Evolutionary conservation across 2,113 vertebrate genomes (phyloP).

Genomic region (Sciurus niger): DNA sequence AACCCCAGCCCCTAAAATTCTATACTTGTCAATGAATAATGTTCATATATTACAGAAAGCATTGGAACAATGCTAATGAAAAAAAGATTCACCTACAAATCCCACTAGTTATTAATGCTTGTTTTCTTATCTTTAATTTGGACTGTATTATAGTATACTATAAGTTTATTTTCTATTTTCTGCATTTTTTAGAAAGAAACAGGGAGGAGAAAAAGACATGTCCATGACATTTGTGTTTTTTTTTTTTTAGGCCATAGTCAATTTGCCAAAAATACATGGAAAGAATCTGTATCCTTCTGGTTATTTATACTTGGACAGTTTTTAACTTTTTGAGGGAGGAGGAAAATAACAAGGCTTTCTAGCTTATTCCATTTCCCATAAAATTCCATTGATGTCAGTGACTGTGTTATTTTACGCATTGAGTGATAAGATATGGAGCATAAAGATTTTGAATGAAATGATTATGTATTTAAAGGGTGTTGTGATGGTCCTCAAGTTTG

Average conservation of each 20-base stretch:
- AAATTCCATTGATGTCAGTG: constrained; percentile 37
- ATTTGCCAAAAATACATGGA: background rate
- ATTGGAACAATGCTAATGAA: constrained; percentile 64
- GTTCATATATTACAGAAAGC: constrained; percentile 52
- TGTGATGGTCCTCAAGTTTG: background rate
- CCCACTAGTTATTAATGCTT: constrained; percentile 55
- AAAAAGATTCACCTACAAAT: constrained; percentile 70
- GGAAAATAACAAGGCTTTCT: constrained; percentile 19
- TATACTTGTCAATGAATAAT: background rate
- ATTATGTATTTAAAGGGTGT: background rate
- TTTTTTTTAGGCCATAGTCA: constrained; percentile 71
- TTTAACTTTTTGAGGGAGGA: constrained; percentile 35
- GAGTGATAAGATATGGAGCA: background rate
- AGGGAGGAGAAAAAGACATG: constrained; percentile 45
- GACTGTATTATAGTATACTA: background rate
- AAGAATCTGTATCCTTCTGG: background rate
- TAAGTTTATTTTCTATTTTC: background rate
- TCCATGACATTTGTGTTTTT: constrained; percentile 68
- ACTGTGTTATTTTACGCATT: constrained; percentile 17
- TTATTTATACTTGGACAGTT: constrained; percentile 33
- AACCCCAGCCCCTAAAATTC: too few relatives aligned
- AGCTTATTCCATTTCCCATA: background rate
- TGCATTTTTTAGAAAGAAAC: constrained; percentile 73
- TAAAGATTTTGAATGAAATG: constrained; percentile 32
- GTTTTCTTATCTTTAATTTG: constrained; percentile 64